Evolutionary conservation across 1,140 invertebrate genomes (phyloP).

Genomic region (Drosophila kohkoa): DNA sequence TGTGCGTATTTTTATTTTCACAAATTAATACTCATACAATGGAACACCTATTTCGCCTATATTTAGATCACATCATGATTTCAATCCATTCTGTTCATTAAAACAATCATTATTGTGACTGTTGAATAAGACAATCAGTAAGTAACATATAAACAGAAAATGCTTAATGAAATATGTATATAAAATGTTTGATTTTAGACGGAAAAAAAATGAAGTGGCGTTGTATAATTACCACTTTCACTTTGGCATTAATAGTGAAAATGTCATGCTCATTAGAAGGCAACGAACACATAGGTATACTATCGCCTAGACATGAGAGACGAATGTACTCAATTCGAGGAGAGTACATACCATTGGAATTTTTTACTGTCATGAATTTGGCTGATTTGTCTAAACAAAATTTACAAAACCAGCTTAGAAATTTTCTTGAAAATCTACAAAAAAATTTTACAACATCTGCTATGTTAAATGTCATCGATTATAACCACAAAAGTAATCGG

Average conservation of each 20-base stretch:
- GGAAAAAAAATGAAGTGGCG: background rate
- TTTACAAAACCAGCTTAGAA: constrained; percentile 56
- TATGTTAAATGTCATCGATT: constrained; percentile 42
- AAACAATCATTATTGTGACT: background rate
- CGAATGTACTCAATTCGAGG: constrained; percentile 27
- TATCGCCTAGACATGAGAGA: constrained; percentile 2
- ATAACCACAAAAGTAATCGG: constrained; percentile 18
- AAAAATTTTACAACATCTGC: constrained; percentile 71
- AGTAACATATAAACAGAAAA: no score
- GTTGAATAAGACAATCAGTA: background rate
- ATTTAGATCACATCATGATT: constrained; percentile 20
- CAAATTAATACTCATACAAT: constrained; percentile 1
- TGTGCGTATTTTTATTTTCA: background rate
- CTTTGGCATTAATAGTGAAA: background rate
- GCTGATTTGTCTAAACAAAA: constrained; percentile 56
- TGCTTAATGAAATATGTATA: background rate
- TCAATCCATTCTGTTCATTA: constrained; percentile 1
- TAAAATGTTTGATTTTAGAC: background rate
- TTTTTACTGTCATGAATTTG: constrained; percentile 47
- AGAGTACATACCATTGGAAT: constrained; percentile 60
- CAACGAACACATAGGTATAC: background rate
- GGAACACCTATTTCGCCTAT: constrained; percentile 17
- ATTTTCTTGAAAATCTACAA: constrained; percentile 74
- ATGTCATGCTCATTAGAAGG: background rate
- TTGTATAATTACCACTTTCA: constrained; percentile 4